phyloP scores from a whole-genome alignment of 2,797 vertebrate genomes.

The Semotilus atromaculatus region DNA sequence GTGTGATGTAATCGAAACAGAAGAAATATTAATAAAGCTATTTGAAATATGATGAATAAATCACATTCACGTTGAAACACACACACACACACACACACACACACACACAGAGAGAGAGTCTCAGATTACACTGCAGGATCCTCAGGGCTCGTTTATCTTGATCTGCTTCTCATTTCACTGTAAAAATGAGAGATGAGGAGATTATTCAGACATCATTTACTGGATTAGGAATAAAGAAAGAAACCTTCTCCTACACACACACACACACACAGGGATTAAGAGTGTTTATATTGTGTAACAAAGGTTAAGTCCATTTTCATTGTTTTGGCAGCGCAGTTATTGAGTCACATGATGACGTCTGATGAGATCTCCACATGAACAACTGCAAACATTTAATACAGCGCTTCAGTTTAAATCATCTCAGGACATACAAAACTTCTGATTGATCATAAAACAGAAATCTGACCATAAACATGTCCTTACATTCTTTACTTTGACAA shows the following conservation, averaged over 20 bases:
- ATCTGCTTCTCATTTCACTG: conserved; percentile 35
- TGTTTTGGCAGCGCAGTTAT: conserved; percentile 35
- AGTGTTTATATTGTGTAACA: conserved; percentile 49
- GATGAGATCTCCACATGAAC: neutral
- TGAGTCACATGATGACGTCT: neutral
- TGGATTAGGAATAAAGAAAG: conserved; percentile 48
- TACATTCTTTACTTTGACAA: too few species aligned
- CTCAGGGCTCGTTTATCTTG: neutral
- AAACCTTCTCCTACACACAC: conserved; percentile 5
- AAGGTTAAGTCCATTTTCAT: conserved; percentile 39
- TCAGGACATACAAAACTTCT: neutral
- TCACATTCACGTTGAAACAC: neutral
- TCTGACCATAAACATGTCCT: too few species aligned
- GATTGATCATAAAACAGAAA: too few species aligned
- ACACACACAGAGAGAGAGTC: too few species aligned
- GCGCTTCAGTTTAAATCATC: neutral
- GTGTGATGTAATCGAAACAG: too few species aligned
- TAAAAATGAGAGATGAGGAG: conserved; percentile 42
- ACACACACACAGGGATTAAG: conserved; percentile 35
- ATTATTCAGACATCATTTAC: conserved; percentile 52
- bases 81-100: conserved; percentile 6
- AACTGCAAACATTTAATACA: neutral
- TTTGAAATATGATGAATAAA: too few species aligned
- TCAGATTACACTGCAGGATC: conserved; percentile 26
- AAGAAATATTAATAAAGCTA: too few species aligned